Evolutionary conservation across 2,888 invertebrate genomes (phyloP).

Genomic region (Polymixis flavicincta): DNA sequence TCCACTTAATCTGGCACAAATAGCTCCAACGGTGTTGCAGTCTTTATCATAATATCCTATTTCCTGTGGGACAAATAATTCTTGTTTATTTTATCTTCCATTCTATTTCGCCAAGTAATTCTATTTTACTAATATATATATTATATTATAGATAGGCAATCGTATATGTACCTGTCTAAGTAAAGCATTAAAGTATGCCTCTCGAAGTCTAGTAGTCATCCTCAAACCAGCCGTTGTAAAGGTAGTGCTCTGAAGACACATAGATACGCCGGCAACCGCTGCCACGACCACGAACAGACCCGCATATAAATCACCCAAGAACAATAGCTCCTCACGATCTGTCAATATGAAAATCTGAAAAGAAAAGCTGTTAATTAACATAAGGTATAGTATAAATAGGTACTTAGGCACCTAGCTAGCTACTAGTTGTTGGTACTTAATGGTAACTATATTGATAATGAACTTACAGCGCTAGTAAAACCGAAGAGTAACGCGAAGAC

Average conservation of each 20-base stretch:
- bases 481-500: constrained; percentile 93
- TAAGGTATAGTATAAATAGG: background rate
- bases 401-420: background rate
- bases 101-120: background rate
- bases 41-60: constrained; percentile 92
- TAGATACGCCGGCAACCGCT: constrained; percentile 91
- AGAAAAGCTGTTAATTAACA: background rate
- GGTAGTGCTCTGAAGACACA: constrained; percentile 93
- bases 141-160: background rate
- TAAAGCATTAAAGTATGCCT: constrained; percentile 88
- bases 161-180: constrained; percentile 84
- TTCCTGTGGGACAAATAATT: constrained; percentile 79
- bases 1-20: constrained; percentile 91
- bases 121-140: background rate
- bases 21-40: constrained; percentile 91
- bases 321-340: constrained; percentile 89
- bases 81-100: background rate
- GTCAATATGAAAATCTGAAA: constrained; percentile 90
- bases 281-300: constrained; percentile 93
- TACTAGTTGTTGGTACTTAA: background rate
- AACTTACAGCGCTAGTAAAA: constrained; percentile 91
- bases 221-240: constrained; percentile 94
- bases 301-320: constrained; percentile 91
- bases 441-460: background rate
- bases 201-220: constrained; percentile 92